Conservation (phyloP, 2,113 vertebrate species). For the Takifugu flavidus region DNA sequence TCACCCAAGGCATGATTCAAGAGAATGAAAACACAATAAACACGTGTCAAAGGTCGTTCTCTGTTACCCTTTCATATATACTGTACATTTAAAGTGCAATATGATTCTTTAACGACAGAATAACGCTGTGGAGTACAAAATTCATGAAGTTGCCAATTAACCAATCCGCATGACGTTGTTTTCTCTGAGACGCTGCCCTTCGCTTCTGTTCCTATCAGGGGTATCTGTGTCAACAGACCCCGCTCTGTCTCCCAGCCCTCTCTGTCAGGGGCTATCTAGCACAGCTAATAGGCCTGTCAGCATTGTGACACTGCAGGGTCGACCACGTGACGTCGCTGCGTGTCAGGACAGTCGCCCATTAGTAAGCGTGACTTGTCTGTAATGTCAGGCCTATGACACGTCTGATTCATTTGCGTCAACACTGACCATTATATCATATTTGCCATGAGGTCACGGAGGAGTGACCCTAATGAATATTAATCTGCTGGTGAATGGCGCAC, state of each 20-base stretch:
- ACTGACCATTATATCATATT: conserved; percentile 54
- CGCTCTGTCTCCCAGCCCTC: conserved; percentile 29
- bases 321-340: conserved; percentile 43
- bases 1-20: background rate
- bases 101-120: background rate
- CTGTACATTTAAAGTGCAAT: too few relatives aligned
- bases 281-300: conserved; percentile 66
- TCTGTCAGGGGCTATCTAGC: conserved; percentile 56
- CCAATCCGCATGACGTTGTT: background rate
- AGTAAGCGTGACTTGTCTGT: conserved; percentile 45
- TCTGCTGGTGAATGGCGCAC: conserved; percentile 3
- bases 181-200: background rate
- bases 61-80: background rate
- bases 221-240: conserved; percentile 38
- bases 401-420: conserved; percentile 58
- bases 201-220: conserved; percentile 31
- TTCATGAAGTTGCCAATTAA: background rate
- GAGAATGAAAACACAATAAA: background rate
- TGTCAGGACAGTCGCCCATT: conserved; percentile 53
- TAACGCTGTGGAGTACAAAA: background rate
- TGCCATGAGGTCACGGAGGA: conserved; percentile 43
- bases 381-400: conserved; percentile 52
- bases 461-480: conserved; percentile 38
- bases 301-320: conserved; percentile 39
- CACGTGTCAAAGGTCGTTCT: background rate